These are phyloP conservation scores for Arnoldichthys spilopterus DNA, from an alignment of 2,797 vertebrate genomes.

Conservation along the genomic window DNA sequence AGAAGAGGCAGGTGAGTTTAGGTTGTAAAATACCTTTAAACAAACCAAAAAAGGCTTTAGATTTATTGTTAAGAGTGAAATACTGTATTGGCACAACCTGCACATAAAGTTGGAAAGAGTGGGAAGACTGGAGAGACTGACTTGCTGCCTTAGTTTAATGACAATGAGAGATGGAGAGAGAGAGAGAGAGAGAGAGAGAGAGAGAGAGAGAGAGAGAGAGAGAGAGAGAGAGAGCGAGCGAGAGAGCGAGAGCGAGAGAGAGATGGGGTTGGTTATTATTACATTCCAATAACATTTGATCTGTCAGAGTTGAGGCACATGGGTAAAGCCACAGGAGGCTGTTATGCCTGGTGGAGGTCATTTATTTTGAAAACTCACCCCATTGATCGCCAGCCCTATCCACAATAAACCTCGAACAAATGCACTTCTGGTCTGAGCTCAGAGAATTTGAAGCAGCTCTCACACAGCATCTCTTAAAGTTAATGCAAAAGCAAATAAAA, in stretches of 20 bases:
- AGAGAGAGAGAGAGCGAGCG: background rate
- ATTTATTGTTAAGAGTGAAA: too few species aligned
- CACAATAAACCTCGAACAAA: background rate
- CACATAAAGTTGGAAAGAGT: background rate
- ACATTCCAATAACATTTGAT: background rate
- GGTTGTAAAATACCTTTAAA: too few species aligned
- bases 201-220: background rate
- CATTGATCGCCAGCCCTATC: constrained; percentile 14
- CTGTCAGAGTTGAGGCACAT: constrained; percentile 11
- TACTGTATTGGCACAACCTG: too few species aligned
- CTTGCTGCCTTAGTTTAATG: background rate
- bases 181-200: constrained; percentile 12
- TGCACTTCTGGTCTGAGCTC: constrained; percentile 6
- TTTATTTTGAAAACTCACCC: constrained; percentile 25
- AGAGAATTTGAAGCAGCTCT: background rate
- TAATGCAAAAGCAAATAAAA: constrained; percentile 33
- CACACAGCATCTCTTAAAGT: background rate
- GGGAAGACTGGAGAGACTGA: background rate
- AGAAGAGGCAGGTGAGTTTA: too few species aligned
- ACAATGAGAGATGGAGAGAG: too few species aligned
- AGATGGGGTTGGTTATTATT: background rate
- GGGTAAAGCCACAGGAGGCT: background rate
- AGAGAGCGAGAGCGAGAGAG: too few species aligned
- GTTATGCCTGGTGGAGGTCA: constrained; percentile 16
- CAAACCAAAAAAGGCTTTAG: too few species aligned